Conservation (phyloP, 1,140 invertebrate species). For the Drosophila pseudoananassae region DNA sequence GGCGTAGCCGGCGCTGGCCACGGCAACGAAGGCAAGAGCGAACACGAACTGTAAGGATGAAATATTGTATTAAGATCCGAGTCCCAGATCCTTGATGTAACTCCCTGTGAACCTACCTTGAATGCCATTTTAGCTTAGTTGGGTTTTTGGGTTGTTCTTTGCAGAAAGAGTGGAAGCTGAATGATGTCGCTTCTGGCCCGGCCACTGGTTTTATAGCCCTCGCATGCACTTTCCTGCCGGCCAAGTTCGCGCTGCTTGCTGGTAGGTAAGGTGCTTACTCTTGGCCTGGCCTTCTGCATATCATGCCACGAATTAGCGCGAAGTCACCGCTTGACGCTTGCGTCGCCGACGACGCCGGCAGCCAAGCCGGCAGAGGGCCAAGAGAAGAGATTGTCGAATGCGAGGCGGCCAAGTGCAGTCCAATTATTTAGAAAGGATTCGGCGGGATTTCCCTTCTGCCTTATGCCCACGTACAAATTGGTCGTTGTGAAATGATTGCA, state of each 20-base stretch:
- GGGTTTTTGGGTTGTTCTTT: conserved; percentile 61
- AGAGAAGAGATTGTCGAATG: conserved; percentile 50
- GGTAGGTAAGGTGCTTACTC: conserved; percentile 56
- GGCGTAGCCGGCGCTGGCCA: conserved; percentile 70
- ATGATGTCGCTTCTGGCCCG: conserved; percentile 67
- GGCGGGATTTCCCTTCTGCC: conserved; percentile 52
- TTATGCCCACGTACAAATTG: conserved; percentile 41
- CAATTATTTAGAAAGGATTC: conserved; percentile 79
- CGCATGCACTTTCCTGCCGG: conserved; percentile 52
- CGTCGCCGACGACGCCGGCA: conserved; percentile 3
- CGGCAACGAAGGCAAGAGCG: conserved; percentile 71
- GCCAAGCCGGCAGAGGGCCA: conserved; percentile 8
- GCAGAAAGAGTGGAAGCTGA: conserved; percentile 61
- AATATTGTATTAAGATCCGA: neutral
- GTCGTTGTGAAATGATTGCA: conserved; percentile 36
- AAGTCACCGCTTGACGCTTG: conserved; percentile 55
- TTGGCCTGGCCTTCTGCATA: conserved; percentile 72
- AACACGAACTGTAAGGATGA: conserved; percentile 64
- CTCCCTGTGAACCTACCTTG: conserved; percentile 54
- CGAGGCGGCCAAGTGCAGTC: conserved; percentile 34
- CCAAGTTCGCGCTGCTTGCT: conserved; percentile 33
- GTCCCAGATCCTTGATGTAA: neutral
- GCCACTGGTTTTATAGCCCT: conserved; percentile 62
- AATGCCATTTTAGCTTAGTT: conserved; percentile 70
- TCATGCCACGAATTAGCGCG: conserved; percentile 76